Evolutionary conservation across 2,113 vertebrate genomes (phyloP).

Genomic region (Pachyramphus minor): DNA sequence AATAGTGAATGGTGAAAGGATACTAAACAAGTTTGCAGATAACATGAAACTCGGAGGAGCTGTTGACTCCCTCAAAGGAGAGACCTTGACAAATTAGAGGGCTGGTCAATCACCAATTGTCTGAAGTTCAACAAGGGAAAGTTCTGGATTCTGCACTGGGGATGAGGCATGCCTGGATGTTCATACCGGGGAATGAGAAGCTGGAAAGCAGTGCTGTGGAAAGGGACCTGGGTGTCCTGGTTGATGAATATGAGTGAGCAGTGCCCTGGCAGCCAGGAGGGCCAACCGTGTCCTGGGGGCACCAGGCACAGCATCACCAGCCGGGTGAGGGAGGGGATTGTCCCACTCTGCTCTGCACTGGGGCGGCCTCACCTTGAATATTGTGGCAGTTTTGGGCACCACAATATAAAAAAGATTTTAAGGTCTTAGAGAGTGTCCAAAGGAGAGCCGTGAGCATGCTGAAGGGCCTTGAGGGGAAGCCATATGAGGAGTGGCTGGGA

Average conservation of each 20-base stretch:
- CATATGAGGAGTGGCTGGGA: background rate
- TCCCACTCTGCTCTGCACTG: background rate
- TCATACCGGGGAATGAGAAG: background rate
- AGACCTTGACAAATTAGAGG: background rate
- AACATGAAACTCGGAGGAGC: background rate
- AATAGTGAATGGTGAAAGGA: background rate
- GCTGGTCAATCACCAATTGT: background rate
- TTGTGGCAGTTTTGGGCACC: background rate
- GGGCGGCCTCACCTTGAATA: background rate
- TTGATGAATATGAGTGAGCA: background rate
- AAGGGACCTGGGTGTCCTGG: background rate
- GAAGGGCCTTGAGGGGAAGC: background rate
- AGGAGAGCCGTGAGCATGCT: background rate
- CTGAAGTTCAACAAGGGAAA: background rate
- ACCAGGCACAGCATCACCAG: background rate
- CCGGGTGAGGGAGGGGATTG: background rate
- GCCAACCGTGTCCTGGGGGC: background rate
- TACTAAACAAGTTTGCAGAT: background rate
- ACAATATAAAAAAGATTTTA: background rate
- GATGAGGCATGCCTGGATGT: background rate
- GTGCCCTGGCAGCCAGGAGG: background rate
- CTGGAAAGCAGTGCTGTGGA: background rate
- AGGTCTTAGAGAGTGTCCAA: background rate
- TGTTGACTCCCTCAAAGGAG: background rate
- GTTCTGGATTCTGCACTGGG: background rate